A percentile compares a stretch with the other conserved stretches of the same genome.
Conservation (phyloP, 2,888 invertebrate genomes). For the Lampropteryx suffumata region DNA sequence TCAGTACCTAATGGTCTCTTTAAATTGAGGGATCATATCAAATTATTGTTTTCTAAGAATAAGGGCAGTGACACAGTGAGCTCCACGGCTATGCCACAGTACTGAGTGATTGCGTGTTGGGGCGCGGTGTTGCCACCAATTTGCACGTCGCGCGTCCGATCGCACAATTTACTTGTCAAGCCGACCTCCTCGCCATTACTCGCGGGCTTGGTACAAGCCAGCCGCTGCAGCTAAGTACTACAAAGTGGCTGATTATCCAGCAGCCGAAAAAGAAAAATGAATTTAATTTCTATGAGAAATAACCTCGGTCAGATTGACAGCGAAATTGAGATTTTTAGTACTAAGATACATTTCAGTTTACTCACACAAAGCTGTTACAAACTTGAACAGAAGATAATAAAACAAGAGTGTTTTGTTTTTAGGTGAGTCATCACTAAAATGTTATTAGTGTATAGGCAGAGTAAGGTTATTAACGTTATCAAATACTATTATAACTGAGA, state of each 20-base stretch:
- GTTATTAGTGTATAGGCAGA: too few species aligned
- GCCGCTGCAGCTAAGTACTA: slow-evolving; percentile 25
- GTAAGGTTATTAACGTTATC: too few species aligned
- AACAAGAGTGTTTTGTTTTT: background rate
- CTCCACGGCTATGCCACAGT: slow-evolving; percentile 17
- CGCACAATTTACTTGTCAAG: slow-evolving; percentile 74
- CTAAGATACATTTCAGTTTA: background rate
- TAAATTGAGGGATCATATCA: background rate
- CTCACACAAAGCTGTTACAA: too few species aligned
- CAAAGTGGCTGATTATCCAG: slow-evolving; percentile 22
- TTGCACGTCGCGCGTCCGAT: slow-evolving; percentile 69
- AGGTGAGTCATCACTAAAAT: too few species aligned
- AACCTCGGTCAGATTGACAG: slow-evolving; percentile 19
- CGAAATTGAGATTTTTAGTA: slow-evolving; percentile 22
- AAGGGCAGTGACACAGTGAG: slow-evolving; percentile 27
- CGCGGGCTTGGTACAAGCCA: slow-evolving; percentile 33
- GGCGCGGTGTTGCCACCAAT: slow-evolving; percentile 58
- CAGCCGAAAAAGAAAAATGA: slow-evolving; percentile 17
- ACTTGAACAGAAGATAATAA: slow-evolving; percentile 15
- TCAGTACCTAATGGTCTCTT: background rate
- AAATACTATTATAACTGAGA: too few species aligned
- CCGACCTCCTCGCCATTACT: slow-evolving; percentile 48
- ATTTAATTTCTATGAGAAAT: slow-evolving; percentile 18
- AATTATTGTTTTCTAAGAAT: background rate
- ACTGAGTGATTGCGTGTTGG: slow-evolving; percentile 46